Conservation (phyloP, 2,113 vertebrate species). For the Larimichthys polyactis region DNA sequence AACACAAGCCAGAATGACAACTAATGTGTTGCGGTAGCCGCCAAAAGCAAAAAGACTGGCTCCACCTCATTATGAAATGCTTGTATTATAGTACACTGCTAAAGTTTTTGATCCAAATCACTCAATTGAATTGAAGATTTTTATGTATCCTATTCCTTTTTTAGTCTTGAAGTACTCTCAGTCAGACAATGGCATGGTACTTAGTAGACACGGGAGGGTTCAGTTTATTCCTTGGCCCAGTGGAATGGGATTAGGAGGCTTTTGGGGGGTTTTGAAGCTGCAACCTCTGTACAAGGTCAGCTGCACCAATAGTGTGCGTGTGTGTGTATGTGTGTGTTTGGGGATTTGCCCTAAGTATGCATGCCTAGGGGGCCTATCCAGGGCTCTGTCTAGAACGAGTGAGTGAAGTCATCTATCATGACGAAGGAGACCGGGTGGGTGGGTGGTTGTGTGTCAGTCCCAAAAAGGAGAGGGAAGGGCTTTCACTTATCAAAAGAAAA, state of each 20-base stretch:
- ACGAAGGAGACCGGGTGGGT: constrained; percentile 32
- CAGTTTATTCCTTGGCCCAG: constrained; percentile 58
- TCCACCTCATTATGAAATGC: constrained; percentile 24
- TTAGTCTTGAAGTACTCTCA: constrained; percentile 31
- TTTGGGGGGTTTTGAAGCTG: constrained; percentile 52
- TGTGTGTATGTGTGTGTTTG: constrained; percentile 39
- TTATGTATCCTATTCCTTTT: constrained; percentile 40
- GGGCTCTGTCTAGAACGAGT: constrained; percentile 61
- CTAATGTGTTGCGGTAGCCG: not conserved
- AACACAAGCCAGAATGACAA: constrained; percentile 20
- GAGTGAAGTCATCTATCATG: constrained; percentile 78
- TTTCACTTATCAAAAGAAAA: constrained; percentile 44
- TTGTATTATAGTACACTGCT: not conserved
- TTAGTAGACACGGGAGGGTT: constrained; percentile 48
- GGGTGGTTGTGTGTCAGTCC: constrained; percentile 30
- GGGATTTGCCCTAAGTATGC: constrained; percentile 66
- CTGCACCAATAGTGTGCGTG: constrained; percentile 39
- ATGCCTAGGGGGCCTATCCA: constrained; percentile 51
- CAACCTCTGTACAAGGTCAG: constrained; percentile 73
- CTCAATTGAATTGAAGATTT: constrained; percentile 16
- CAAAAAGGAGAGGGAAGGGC: constrained; percentile 58
- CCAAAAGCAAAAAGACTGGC: constrained; percentile 34
- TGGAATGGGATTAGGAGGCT: constrained; percentile 71
- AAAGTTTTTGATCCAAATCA: not conserved
- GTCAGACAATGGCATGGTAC: constrained; percentile 27